A percentile compares a stretch with the other conserved stretches of the same genome.
phyloP scores from a whole-genome alignment of 2,797 vertebrate genomes.

The Gambelia wislizenii region DNA sequence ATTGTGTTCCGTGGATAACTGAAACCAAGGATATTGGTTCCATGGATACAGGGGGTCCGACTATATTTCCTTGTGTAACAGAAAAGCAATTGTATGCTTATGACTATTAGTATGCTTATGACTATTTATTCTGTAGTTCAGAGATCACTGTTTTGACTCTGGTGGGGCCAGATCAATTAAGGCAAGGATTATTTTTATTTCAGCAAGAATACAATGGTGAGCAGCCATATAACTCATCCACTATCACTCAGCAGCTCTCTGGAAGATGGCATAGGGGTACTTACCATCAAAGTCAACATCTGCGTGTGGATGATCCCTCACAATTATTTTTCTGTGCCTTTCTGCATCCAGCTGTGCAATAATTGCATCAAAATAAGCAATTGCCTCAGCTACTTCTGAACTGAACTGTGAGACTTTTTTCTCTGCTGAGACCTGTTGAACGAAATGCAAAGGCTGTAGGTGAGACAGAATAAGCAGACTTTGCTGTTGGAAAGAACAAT shows the following conservation, averaged over 20 bases:
- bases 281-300: constrained; percentile 95
- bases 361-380: constrained; percentile 91
- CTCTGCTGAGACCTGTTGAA: constrained; percentile 54
- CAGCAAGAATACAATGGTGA: neutral
- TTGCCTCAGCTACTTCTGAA: constrained; percentile 87
- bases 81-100: too few relatives aligned
- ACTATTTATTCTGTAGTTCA: too few relatives aligned
- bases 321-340: constrained; percentile 75
- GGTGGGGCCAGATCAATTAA: neutral
- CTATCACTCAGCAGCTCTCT: neutral
- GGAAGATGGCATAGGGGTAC: constrained; percentile 29
- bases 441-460: neutral
- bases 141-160: too few relatives aligned
- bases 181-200: neutral
- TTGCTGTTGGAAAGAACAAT: neutral
- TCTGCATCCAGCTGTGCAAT: constrained; percentile 93
- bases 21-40: too few relatives aligned
- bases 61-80: too few relatives aligned
- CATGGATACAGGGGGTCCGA: too few relatives aligned
- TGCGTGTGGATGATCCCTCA: constrained; percentile 79
- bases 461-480: neutral
- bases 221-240: neutral
- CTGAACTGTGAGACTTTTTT: constrained; percentile 73
- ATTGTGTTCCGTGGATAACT: too few relatives aligned
- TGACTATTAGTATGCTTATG: too few relatives aligned